phyloP scores from a whole-genome alignment of 2,113 vertebrate species.

The Lamprotornis superbus region DNA sequence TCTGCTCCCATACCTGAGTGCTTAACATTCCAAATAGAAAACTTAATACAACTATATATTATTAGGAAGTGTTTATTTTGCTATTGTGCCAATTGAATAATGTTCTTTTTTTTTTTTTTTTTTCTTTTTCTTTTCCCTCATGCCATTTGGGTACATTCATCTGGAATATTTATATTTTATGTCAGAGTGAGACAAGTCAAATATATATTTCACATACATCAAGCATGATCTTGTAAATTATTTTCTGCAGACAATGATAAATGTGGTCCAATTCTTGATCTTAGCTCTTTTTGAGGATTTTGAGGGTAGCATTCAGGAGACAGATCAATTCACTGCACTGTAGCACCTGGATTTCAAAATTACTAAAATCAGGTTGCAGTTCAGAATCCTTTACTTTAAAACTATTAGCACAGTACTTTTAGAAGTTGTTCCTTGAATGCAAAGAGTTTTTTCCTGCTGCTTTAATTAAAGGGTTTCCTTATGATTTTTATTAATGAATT shows the following conservation, averaged over 20 bases:
- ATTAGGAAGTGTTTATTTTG: conserved; percentile 5
- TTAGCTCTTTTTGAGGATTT: conserved; percentile 26
- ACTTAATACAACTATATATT: not conserved
- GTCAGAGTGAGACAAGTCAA: not conserved
- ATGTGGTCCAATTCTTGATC: conserved; percentile 20
- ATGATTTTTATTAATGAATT: conserved; percentile 51
- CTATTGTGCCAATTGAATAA: not conserved
- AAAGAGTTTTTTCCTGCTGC: conserved; percentile 32
- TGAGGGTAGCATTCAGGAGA: conserved; percentile 10
- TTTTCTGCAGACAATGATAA: not conserved
- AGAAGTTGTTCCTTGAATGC: conserved; percentile 31
- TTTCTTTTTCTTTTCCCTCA: not conserved
- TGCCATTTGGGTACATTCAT: not conserved
- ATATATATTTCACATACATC: not conserved
- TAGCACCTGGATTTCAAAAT: conserved; percentile 45
- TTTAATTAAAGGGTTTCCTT: conserved; percentile 42
- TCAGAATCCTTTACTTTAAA: conserved; percentile 48
- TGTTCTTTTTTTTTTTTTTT: not conserved
- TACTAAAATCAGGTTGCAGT: not conserved
- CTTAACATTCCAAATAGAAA: not conserved
- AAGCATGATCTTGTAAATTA: conserved; percentile 21
- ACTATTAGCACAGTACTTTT: not conserved
- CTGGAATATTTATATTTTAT: conserved; percentile 51
- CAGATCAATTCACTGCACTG: conserved; percentile 27
- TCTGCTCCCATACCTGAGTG: not conserved